Evolutionary conservation across 2,888 invertebrate genomes (phyloP).

Genomic region (Norana najaformis): DNA sequence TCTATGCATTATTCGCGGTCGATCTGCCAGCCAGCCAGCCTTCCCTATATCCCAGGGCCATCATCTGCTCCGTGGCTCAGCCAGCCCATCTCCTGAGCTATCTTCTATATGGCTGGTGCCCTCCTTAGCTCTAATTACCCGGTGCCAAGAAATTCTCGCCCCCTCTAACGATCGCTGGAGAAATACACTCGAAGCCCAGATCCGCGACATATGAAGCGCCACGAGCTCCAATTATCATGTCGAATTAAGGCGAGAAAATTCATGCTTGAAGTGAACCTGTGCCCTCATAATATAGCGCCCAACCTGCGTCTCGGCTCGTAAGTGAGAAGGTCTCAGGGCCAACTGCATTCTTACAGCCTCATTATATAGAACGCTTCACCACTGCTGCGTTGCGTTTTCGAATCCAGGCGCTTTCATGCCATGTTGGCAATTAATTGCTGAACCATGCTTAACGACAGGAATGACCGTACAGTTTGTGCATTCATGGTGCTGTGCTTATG

Average conservation of each 20-base stretch:
- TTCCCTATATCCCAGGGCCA: no score
- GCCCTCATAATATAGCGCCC: not conserved
- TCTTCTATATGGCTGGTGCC: not conserved
- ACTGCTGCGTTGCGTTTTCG: no score
- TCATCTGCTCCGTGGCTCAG: no score
- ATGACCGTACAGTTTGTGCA: no score
- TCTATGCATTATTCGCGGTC: constrained; percentile 1
- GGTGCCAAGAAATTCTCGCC: not conserved
- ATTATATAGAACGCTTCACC: no score
- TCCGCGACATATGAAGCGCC: not conserved
- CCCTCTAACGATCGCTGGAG: not conserved
- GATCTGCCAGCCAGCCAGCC: not conserved
- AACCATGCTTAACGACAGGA: no score
- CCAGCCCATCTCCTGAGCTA: not conserved
- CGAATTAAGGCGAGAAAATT: not conserved
- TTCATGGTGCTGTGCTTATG: no score
- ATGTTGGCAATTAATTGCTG: no score
- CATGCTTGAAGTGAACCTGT: not conserved
- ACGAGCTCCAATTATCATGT: not conserved
- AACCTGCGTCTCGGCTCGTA: not conserved
- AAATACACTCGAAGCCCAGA: not conserved
- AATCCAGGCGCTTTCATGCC: no score
- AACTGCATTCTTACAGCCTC: not conserved
- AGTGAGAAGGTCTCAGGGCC: no score
- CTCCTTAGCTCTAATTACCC: not conserved